phyloP scores from a whole-genome alignment of 2,888 invertebrate species.

The Heteropelma amictum region DNA sequence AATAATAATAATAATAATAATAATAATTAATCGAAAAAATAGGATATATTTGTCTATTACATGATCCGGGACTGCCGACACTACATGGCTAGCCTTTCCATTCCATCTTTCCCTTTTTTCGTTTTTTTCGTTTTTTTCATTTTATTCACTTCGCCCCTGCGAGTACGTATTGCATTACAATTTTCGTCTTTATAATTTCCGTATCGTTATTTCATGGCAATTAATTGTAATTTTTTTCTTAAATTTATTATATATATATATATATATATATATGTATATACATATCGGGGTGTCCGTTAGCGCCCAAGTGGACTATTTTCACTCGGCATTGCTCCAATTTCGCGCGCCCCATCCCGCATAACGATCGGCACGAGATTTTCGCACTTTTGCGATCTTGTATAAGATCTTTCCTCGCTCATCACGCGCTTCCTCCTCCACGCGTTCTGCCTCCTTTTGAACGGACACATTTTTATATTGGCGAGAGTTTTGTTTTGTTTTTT shows the following conservation, averaged over 20 bases:
- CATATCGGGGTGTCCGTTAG: constrained; percentile 46
- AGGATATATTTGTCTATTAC: constrained; percentile 8
- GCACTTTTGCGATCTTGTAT: no score
- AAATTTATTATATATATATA: constrained; percentile 48
- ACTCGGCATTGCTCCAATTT: no score
- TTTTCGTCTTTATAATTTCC: constrained; percentile 55
- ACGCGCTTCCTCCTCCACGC: no score
- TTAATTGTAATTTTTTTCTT: constrained; percentile 42
- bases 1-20: no score
- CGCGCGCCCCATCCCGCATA: no score
- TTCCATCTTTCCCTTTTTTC: constrained; percentile 33
- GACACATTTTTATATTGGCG: no score
- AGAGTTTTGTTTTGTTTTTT: no score
- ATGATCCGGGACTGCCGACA: constrained; percentile 64
- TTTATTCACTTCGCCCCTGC: constrained; percentile 43
- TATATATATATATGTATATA: constrained; percentile 37
- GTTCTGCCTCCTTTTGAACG: no score
- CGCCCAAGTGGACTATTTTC: no score
- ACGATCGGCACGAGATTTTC: no score
- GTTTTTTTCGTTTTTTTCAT: constrained; percentile 15
- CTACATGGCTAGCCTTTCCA: constrained; percentile 65
- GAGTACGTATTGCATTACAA: constrained; percentile 74
- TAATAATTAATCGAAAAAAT: constrained; percentile 24
- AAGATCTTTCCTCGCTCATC: no score
- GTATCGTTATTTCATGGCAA: constrained; percentile 49